These are phyloP conservation scores for Strigamia crassipes DNA, from an alignment of 2,888 invertebrate genomes.

Conservation along the genomic window DNA sequence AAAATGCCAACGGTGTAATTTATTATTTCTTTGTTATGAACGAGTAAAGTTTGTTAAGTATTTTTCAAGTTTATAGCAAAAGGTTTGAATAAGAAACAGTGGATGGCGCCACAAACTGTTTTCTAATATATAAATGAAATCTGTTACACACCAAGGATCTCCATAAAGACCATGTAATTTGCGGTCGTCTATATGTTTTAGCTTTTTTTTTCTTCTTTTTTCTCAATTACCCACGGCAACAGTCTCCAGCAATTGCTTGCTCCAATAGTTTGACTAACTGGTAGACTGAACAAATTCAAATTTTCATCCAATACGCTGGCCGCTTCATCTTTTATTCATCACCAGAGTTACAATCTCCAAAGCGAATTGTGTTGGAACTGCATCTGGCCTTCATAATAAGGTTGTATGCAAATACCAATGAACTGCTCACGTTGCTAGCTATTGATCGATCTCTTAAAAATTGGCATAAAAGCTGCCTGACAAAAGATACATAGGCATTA, in stretches of 20 bases:
- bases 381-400: conserved; percentile 17
- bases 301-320: conserved; percentile 21
- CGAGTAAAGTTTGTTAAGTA: too few relatives aligned
- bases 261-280: conserved; percentile 16
- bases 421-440: background rate
- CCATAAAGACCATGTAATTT: background rate
- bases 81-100: background rate
- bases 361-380: conserved; percentile 16
- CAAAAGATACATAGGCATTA: background rate
- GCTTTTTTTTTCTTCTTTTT: background rate
- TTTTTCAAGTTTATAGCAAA: background rate
- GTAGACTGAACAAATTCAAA: conserved; percentile 3
- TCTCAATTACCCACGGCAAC: background rate
- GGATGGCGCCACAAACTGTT: conserved; percentile 2
- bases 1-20: background rate
- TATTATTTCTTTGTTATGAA: too few relatives aligned
- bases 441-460: background rate
- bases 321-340: conserved; percentile 21
- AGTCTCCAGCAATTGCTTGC: conserved; percentile 1
- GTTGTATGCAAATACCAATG: conserved; percentile 21
- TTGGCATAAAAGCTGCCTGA: background rate
- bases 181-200: background rate
- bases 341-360: conserved; percentile 21
- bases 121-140: background rate
- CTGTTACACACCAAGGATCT: background rate